Evolutionary conservation across 1,140 invertebrate genomes (phyloP).

Genomic region (Ladona fulva): DNA sequence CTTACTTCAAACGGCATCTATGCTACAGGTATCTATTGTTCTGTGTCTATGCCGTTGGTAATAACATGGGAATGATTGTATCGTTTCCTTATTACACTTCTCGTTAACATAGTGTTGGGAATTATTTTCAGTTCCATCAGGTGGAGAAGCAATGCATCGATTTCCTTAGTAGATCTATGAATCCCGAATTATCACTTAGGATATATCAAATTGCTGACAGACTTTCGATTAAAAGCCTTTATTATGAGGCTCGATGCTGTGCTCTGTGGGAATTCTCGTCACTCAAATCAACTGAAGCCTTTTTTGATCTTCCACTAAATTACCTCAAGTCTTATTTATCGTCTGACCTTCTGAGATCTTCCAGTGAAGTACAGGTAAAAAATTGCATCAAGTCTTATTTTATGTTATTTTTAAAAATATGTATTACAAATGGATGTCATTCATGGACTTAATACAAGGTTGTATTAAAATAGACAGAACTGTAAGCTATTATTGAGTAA

Average conservation of each 20-base stretch:
- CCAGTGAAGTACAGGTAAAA: not conserved
- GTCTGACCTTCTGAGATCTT: not conserved
- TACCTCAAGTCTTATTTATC: conserved; percentile 22
- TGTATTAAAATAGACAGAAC: too few relatives aligned
- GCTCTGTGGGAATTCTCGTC: conserved; percentile 28
- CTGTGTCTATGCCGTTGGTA: not conserved
- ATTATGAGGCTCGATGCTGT: conserved; percentile 22
- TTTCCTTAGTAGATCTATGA: conserved; percentile 35
- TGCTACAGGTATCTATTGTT: too few relatives aligned
- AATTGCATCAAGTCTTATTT: too few relatives aligned
- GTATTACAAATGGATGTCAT: too few relatives aligned
- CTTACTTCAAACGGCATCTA: conserved; percentile 35
- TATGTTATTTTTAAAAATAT: too few relatives aligned
- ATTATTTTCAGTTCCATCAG: conserved; percentile 31
- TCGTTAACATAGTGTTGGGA: too few relatives aligned
- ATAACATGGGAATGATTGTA: too few relatives aligned
- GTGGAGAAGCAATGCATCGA: conserved; percentile 34
- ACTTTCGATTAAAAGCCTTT: conserved; percentile 26
- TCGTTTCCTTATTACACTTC: too few relatives aligned
- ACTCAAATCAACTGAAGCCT: conserved; percentile 33
- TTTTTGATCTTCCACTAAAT: conserved; percentile 32
- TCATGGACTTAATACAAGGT: too few relatives aligned
- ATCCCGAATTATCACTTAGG: conserved; percentile 37
- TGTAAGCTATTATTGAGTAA: too few relatives aligned
- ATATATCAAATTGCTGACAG: conserved; percentile 36